Evolutionary conservation across 1,140 invertebrate genomes (phyloP), one percentile per base, ranked within the genome.

Genomic region (Zaprionus africanus): DNA sequence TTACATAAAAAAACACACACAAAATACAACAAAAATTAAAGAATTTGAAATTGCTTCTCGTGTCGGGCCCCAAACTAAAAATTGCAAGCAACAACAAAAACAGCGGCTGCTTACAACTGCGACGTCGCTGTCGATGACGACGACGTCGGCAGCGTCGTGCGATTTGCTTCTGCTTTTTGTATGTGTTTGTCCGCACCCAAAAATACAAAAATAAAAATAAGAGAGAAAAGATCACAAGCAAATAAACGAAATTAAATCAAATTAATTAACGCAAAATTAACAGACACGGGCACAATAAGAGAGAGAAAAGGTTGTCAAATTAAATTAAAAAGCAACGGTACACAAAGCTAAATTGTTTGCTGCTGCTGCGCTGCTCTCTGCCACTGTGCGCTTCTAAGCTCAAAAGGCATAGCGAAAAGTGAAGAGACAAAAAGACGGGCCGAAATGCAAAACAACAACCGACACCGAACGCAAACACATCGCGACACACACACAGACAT

Each of bases 161-260:
- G 69, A 74, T 76, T 79, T 66, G 64, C 31, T 34, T 9, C 31
- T 34, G 31, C 28, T 62, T 70, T 76, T 81, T 78, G 67, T 79
- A 76, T 77, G 67, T 58, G 77, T 76, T 63, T 65, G 68, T 77
- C 81, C 81, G 81, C 81, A 84, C 81, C 81, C 81, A 80, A 83
- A 79, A 74, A 75, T 46, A 69, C 62, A 57, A 53, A 65, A 46
- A 28, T 34, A 34, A 34, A 34, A 34, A 34, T 34, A 38, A 56
- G 53, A 66, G 34, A 58, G 46, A 72, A 59, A 53, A 28, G 68
- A 66, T 57, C 59, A 17, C 26, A 64, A 66, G 68, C 71, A 80
- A 67, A 77, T 84, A 70, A 74, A 70, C 77, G 68, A 70, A 70
- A 66, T 64, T 56, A 66, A 73, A 84, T 80, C 58, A 67, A 80